Evolutionary conservation across 2,797 vertebrate genomes (phyloP).

Genomic region (Cyprinella venusta): DNA sequence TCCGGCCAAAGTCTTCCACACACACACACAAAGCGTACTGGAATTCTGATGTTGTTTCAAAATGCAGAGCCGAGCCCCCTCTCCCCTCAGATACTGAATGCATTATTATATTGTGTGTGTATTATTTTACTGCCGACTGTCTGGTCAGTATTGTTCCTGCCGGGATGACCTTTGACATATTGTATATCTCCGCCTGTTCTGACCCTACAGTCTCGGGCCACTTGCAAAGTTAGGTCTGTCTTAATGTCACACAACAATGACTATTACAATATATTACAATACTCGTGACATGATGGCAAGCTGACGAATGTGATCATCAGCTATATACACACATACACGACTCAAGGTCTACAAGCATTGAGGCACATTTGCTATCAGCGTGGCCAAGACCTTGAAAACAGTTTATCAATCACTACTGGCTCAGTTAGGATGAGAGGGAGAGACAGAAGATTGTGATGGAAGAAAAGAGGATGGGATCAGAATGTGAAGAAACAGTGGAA

Average conservation of each 20-base stretch:
- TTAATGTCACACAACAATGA: not conserved
- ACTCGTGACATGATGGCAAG: not conserved
- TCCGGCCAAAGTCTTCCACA: constrained; percentile 43
- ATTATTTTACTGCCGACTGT: constrained; percentile 33
- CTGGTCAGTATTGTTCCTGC: constrained; percentile 52
- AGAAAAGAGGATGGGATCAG: constrained; percentile 1
- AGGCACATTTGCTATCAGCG: constrained; percentile 35
- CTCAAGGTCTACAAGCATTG: constrained; percentile 45
- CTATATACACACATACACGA: not conserved
- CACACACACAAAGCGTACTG: constrained; percentile 41
- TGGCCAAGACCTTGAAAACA: constrained; percentile 36
- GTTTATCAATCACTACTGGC: constrained; percentile 41
- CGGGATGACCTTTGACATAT: constrained; percentile 40
- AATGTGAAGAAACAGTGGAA: not conserved
- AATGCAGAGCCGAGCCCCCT: constrained; percentile 24
- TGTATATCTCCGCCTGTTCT: not conserved
- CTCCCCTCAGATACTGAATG: constrained; percentile 6
- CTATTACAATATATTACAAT: not conserved
- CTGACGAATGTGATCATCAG: constrained; percentile 18
- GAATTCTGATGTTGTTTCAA: constrained; percentile 47
- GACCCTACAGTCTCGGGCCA: constrained; percentile 19
- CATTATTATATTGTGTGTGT: constrained; percentile 18
- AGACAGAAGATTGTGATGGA: constrained; percentile 6
- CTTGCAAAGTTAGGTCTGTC: constrained; percentile 10
- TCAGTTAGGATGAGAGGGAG: not conserved